These are phyloP conservation scores for Calephelis virginiensis DNA, from an alignment of 1,140 invertebrate genomes.

Conservation along the genomic window DNA sequence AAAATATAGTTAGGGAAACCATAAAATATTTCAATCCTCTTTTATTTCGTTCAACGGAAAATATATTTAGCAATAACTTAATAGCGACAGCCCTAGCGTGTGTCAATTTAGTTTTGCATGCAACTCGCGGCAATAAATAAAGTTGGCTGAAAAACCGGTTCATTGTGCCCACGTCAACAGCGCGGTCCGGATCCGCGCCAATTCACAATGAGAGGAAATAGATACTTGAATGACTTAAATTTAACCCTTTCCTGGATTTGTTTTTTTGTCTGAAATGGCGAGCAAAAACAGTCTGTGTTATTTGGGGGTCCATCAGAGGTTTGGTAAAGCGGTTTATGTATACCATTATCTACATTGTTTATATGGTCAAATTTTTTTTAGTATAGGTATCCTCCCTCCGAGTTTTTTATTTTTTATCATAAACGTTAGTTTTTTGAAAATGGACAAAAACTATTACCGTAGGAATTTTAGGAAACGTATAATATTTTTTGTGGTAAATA, in stretches of 20 bases:
- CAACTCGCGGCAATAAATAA: constrained; percentile 37
- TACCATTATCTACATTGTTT: too few species aligned
- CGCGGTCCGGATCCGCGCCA: constrained; percentile 26
- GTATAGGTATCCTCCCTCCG: too few species aligned
- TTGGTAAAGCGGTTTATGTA: too few species aligned
- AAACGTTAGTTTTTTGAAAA: too few species aligned
- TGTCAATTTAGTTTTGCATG: constrained; percentile 40
- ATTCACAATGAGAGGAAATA: constrained; percentile 31
- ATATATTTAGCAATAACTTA: constrained; percentile 15
- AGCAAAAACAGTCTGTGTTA: neutral
- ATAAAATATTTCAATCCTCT: neutral
- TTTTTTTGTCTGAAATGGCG: constrained; percentile 16
- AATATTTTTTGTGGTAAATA: too few species aligned
- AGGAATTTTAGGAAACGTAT: too few species aligned
- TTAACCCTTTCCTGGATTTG: constrained; percentile 18
- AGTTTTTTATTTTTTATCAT: too few species aligned
- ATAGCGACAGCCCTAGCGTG: constrained; percentile 27
- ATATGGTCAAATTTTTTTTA: too few species aligned
- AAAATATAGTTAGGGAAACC: neutral
- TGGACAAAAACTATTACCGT: too few species aligned
- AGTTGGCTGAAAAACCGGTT: constrained; percentile 32
- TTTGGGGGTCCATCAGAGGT: neutral
- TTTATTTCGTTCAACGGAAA: constrained; percentile 5
- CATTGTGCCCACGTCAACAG: constrained; percentile 38
- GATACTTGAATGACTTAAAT: constrained; percentile 21